phyloP scores from a whole-genome alignment of 2,888 invertebrate species.

The Margaritifera margaritifera region DNA sequence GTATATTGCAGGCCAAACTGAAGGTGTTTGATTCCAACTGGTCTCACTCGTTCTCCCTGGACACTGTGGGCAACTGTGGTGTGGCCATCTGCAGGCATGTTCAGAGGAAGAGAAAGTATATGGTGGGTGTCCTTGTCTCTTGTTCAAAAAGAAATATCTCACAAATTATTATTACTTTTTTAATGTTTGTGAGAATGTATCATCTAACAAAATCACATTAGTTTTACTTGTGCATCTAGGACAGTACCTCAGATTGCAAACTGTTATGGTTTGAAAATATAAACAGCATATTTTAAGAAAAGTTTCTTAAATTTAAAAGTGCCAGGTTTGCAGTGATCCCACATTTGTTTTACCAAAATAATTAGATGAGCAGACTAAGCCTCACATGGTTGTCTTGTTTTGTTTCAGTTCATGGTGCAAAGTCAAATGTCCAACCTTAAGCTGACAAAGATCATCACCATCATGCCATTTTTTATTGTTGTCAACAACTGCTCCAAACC shows the following conservation, averaged over 20 bases:
- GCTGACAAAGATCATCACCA: slow-evolving; percentile 85
- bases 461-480: slow-evolving; percentile 86
- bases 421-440: slow-evolving; percentile 82
- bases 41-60: slow-evolving; percentile 75
- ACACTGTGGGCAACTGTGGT: slow-evolving; percentile 84
- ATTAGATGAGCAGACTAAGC: too few relatives aligned
- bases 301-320: too few relatives aligned
- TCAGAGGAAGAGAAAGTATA: slow-evolving; percentile 82
- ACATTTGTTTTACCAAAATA: too few relatives aligned
- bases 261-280: too few relatives aligned
- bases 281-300: too few relatives aligned
- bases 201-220: too few relatives aligned
- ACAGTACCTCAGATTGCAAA: too few relatives aligned
- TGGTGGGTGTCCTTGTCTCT: slow-evolving; percentile 67
- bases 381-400: background rate
- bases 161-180: too few relatives aligned
- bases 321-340: too few relatives aligned
- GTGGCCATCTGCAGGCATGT: slow-evolving; percentile 79
- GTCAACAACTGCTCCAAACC: slow-evolving; percentile 77
- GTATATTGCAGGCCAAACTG: slow-evolving; percentile 66
- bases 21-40: slow-evolving; percentile 73
- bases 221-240: too few relatives aligned
- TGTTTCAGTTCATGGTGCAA: slow-evolving; percentile 78
- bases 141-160: background rate
- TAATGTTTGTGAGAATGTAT: too few relatives aligned